phyloP scores from a whole-genome alignment of 2,797 vertebrate genomes.

The Lindbergichthys nudifrons region DNA sequence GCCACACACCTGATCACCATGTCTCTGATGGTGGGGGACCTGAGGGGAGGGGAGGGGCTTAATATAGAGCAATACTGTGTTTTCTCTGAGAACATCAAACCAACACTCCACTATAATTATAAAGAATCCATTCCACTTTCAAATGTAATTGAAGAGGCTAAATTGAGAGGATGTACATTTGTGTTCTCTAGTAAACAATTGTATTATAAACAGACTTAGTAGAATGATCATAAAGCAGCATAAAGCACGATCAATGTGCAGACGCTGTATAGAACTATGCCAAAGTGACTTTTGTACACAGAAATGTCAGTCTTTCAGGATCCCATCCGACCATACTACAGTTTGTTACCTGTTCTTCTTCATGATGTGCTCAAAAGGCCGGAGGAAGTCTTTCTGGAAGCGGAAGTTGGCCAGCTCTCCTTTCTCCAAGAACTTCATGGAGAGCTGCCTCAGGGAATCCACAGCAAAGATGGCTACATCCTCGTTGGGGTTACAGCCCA shows the following conservation, averaged over 20 bases:
- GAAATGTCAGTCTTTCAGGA: background rate
- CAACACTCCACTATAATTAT: no score
- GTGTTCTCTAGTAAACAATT: no score
- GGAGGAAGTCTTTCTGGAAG: conserved; percentile 96
- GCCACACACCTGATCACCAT: conserved; percentile 97
- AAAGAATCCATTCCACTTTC: no score
- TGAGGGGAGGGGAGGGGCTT: conserved; percentile 47
- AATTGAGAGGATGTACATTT: no score
- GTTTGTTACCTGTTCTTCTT: conserved; percentile 92
- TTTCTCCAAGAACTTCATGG: conserved; percentile 98
- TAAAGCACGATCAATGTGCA: no score
- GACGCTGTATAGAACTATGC: background rate
- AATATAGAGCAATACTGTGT: background rate
- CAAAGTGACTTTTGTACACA: background rate
- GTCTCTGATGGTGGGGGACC: conserved; percentile 94
- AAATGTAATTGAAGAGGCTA: no score
- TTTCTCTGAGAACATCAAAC: no score
- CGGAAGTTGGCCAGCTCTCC: conserved; percentile 97
- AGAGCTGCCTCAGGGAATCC: conserved; percentile 94
- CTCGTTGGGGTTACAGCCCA: conserved; percentile 97
- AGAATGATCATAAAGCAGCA: no score
- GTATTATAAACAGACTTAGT: no score
- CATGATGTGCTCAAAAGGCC: conserved; percentile 97
- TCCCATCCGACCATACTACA: background rate
- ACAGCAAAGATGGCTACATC: conserved; percentile 97